These are phyloP conservation scores for Oncorhynchus keta DNA, from an alignment of 2,113 vertebrate genomes.

Conservation along the genomic window DNA sequence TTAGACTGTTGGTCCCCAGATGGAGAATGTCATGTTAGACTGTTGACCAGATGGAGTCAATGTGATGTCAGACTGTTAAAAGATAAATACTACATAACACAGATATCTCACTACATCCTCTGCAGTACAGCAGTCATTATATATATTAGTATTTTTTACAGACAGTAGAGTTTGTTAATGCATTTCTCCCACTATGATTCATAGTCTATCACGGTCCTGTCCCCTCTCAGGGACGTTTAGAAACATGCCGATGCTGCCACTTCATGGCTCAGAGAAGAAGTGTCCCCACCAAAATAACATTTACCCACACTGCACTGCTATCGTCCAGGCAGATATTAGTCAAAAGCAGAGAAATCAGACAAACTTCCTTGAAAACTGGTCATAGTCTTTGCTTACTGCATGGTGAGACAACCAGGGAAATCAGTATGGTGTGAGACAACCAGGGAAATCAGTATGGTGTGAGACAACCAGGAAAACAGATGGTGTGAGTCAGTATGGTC, in stretches of 20 bases:
- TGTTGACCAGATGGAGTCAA: too few species aligned
- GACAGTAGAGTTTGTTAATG: background rate
- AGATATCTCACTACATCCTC: too few species aligned
- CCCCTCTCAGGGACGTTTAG: background rate
- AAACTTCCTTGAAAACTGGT: background rate
- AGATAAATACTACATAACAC: too few species aligned
- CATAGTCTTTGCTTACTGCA: background rate
- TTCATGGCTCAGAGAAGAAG: slow-evolving; percentile 36
- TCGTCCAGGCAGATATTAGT: background rate
- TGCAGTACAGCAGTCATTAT: background rate
- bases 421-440: too few species aligned
- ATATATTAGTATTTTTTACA: background rate
- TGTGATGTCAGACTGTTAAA: too few species aligned
- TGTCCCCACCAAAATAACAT: slow-evolving; percentile 19
- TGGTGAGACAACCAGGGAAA: background rate
- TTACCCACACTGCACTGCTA: background rate
- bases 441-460: too few species aligned
- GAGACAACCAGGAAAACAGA: too few species aligned
- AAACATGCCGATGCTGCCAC: slow-evolving; percentile 52
- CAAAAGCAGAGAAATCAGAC: too few species aligned
- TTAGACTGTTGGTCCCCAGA: too few species aligned
- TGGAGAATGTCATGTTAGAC: too few species aligned
- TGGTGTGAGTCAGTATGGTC: too few species aligned
- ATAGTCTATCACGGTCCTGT: background rate
- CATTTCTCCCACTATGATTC: background rate